These are phyloP conservation scores for Acromyrmex heyeri DNA, from an alignment of 1,140 invertebrate genomes.

Conservation along the genomic window DNA sequence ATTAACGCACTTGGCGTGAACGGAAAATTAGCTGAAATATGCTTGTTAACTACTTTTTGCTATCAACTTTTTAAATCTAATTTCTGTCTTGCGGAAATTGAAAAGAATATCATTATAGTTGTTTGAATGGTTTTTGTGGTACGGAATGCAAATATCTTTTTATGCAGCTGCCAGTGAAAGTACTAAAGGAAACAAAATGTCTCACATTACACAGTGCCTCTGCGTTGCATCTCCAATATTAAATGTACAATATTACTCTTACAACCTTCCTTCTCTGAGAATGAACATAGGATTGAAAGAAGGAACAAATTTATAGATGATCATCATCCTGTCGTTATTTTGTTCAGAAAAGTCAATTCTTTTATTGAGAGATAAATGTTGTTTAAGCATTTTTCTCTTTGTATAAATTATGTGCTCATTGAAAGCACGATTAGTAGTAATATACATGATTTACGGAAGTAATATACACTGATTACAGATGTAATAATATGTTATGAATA, in stretches of 20 bases:
- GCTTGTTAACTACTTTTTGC: neutral
- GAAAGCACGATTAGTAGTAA: neutral
- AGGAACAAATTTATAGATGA: neutral
- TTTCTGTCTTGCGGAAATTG: neutral
- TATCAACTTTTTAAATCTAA: neutral
- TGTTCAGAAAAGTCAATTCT: neutral
- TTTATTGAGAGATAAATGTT: neutral
- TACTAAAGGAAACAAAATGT: slow-evolving; percentile 31
- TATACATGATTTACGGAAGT: neutral
- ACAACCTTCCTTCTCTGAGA: neutral
- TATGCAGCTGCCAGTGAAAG: slow-evolving; percentile 38
- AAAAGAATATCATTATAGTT: slow-evolving; percentile 15
- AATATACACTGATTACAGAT: neutral
- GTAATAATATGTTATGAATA: neutral
- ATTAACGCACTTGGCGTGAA: neutral
- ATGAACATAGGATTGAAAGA: neutral
- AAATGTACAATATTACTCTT: neutral
- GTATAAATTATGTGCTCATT: neutral
- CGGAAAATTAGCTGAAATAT: neutral
- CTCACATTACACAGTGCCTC: slow-evolving; percentile 11
- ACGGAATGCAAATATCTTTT: neutral
- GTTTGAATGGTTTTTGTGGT: neutral
- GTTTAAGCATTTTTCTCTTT: neutral
- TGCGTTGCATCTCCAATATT: neutral
- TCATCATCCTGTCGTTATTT: neutral